Percentiles rank a stretch among this genome's conserved stretches.
These are phyloP conservation scores for Cyprinus carpio DNA, from an alignment of 2,113 vertebrate species.

Conservation along the genomic window DNA sequence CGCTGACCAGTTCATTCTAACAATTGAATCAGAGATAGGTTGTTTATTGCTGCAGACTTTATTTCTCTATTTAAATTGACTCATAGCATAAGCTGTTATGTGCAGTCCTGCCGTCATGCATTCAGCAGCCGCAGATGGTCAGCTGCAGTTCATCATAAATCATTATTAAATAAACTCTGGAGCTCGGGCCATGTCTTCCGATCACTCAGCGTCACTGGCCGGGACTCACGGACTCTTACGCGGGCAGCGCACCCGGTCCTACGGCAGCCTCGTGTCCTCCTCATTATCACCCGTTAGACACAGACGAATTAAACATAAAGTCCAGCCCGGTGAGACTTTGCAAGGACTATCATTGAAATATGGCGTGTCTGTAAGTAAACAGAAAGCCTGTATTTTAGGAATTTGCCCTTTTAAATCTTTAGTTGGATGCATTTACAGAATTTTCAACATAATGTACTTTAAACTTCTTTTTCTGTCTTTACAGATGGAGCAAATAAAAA, in stretches of 20 bases:
- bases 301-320: conserved; percentile 76
- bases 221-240: conserved; percentile 64
- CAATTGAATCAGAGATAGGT: neutral
- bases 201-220: conserved; percentile 34
- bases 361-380: conserved; percentile 82
- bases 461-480: conserved; percentile 36
- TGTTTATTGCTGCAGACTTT: neutral
- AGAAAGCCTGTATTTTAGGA: neutral
- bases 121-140: neutral
- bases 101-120: neutral
- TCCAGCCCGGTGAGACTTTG: conserved; percentile 85
- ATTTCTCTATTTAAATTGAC: neutral
- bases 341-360: conserved; percentile 88
- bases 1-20: neutral
- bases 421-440: neutral
- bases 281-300: conserved; percentile 74
- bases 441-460: neutral
- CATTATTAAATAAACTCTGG: neutral
- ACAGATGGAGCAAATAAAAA: conserved; percentile 92
- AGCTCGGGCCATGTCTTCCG: conserved; percentile 66
- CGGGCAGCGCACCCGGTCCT: conserved; percentile 76
- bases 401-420: neutral
- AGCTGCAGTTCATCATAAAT: neutral
- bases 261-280: conserved; percentile 83
- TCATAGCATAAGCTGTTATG: neutral